phyloP scores from a whole-genome alignment of 2,888 invertebrate genomes.

The Caenorhabditis uteleia region DNA sequence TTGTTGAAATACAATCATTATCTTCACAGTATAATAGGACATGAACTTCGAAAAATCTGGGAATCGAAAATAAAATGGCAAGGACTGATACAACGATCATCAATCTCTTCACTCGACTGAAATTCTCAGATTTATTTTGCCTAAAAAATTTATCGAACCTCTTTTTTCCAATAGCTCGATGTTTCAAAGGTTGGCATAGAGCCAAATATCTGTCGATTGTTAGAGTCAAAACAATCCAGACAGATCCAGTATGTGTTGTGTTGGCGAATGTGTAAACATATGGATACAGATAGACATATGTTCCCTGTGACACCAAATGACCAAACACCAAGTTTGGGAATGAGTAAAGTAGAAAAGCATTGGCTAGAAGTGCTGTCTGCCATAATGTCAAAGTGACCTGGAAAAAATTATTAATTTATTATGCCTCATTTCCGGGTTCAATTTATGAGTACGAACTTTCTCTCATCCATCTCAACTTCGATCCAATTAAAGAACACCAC shows the following conservation, averaged over 20 bases:
- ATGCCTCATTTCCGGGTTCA: too few species aligned
- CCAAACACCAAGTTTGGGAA: slow-evolving; percentile 62
- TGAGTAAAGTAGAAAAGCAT: slow-evolving; percentile 67
- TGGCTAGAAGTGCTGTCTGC: slow-evolving; percentile 66
- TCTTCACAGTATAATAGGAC: slow-evolving; percentile 35
- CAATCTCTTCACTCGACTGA: slow-evolving; percentile 62
- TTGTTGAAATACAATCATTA: slow-evolving; percentile 25
- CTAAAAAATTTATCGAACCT: slow-evolving; percentile 29
- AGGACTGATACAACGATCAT: slow-evolving; percentile 62
- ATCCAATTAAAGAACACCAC: too few species aligned
- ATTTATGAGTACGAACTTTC: too few species aligned
- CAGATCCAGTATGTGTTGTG: slow-evolving; percentile 66
- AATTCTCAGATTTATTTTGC: slow-evolving; percentile 12
- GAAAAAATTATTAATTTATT: slow-evolving; percentile 9
- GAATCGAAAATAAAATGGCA: slow-evolving; percentile 64
- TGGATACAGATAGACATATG: slow-evolving; percentile 65
- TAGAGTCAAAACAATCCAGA: slow-evolving; percentile 67
- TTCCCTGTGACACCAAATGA: slow-evolving; percentile 44
- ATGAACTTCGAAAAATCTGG: slow-evolving; percentile 66
- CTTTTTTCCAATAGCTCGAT: slow-evolving; percentile 66
- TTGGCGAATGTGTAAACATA: slow-evolving; percentile 67
- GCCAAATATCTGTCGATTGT: slow-evolving; percentile 68
- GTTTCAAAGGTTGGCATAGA: slow-evolving; percentile 65
- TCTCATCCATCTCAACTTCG: too few species aligned
- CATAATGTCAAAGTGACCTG: slow-evolving; percentile 66